Evolutionary conservation across 2,888 invertebrate genomes (phyloP), one percentile per base, ranked within the genome.

Genomic region (Coelinius sp.): DNA sequence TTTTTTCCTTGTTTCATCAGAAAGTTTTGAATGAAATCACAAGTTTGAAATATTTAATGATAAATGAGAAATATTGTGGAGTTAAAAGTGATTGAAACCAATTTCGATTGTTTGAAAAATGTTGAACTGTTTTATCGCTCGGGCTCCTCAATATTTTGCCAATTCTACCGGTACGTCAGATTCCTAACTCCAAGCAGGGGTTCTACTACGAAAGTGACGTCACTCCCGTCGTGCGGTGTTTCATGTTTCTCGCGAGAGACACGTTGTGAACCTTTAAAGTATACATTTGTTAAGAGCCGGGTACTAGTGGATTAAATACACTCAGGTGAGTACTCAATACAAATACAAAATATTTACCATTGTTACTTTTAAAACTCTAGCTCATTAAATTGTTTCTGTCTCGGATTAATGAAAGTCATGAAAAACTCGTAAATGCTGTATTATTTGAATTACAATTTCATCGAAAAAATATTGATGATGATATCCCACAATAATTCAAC

Each of bases 151-250:
- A 59, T 17, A 31, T 59, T 20, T 20, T 20, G 17, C 5, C 20
- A 14, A 6, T 17, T 6, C 68, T 1, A 71, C 44, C 69, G 81
- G 53, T 80, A 80, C 77, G 20, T n/a, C 41, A 76, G 78, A 2
- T 71, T 4, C 38, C 80, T 77, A 69, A 63, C 73, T 67, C 65
- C 3, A 27, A 35, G 20, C 64, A 65, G 49, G 66, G 75, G 76
- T 70, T 78, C 77, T 77, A 77, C n/a, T n/a, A n/a, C n/a, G n/a
- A n/a, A n/a, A n/a, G 73, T 81, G 81, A 82, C 82, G 83, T 80
- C 83, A 82, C 35, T 49, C 52, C 49, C 69, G 20, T 72, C 17
- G 46, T 62, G 62, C 74, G 68, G 75, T 79, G 76, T 71, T 62
- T 65, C 76, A n/a, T n/a, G n/a, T n/a, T n/a, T n/a, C n/a, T n/a